Conservation (phyloP, 35 echinoderm and acorn worm species). For the Chiridota heheva region DNA sequence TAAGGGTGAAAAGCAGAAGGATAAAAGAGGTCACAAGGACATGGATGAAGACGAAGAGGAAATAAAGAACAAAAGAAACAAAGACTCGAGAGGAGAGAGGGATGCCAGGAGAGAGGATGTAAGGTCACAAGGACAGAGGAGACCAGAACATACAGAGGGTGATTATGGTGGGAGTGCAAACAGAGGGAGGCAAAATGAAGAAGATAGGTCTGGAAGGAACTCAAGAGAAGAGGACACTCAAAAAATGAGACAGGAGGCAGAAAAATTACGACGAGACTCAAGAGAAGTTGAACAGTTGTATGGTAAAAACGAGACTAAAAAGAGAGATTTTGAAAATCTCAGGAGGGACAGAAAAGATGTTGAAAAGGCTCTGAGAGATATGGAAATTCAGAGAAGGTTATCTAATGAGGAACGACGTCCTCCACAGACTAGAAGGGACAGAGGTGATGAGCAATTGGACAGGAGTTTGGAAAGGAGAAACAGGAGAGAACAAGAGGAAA, state of each 20-base stretch:
- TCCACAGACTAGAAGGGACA: background rate
- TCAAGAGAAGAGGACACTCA: background rate
- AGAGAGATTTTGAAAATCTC: background rate
- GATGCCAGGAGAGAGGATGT: background rate
- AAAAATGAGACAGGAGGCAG: background rate
- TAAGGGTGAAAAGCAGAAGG: background rate
- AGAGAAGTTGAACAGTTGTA: background rate
- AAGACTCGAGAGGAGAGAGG: background rate
- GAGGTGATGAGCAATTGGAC: conserved; percentile 19
- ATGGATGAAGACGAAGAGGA: background rate
- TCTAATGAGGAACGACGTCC: background rate
- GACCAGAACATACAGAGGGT: background rate
- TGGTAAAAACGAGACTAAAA: background rate
- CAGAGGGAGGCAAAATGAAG: background rate
- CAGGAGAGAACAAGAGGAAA: background rate
- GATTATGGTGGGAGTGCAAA: background rate
- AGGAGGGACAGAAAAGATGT: background rate
- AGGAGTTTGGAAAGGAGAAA: conserved; percentile 1
- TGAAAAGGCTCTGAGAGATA: background rate
- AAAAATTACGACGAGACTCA: background rate
- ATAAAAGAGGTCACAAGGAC: background rate
- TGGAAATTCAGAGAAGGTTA: background rate
- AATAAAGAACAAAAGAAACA: background rate
- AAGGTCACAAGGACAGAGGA: background rate
- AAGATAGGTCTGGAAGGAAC: background rate